Evolutionary conservation across 2,113 vertebrate genomes (phyloP), one percentile per base, ranked within the genome.

Genomic region (Gulo gulo): DNA sequence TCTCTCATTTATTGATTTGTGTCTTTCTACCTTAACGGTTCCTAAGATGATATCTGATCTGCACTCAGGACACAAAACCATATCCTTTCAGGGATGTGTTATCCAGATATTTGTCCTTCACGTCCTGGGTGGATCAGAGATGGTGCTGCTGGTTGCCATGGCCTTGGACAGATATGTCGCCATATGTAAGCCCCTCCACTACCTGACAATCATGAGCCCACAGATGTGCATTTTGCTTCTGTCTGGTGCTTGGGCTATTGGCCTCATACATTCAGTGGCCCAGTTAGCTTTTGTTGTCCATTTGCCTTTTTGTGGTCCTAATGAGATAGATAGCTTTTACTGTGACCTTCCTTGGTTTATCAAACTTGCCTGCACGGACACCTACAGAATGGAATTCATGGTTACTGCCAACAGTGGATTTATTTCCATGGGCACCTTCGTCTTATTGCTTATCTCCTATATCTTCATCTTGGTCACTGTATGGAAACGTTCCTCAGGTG

Each of bases 51-150:
- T 97, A 61, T 92, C 36, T 87, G 57, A 95, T 39, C 14, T 98
- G 0, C 87, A 34, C 29, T 94, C 93, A 59, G 74, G 84, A 12
- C 63, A 74, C 18, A 88, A 50, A 52, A 82, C 50, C 6, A 97
- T 98, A 59, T 96, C 97, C 18, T 98, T 97, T 24, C 42, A 91
- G 0, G 93, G 79, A 1, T 98, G 97, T 69, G 36, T 98, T 16
- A 47, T 94, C 9, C 97, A 98, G 31, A 91, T 98, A 63, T 98
- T 98, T 92, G 69, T 74, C 10, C 89, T 98, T 57, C 97, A 98
- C 10, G 36, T 95, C 4, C 11, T 98, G 1, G 96, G 97, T 79
- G 93, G 84, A 7, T 78, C 89, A 24, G 98, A 98, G 95, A 98
- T 97, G 67, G 82, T 95, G 0, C 8, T 98, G 2, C 93, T 98